phyloP scores from a whole-genome alignment of 30 jellyfish, hydroid and myxozoan species.

The Hydra vulgaris region DNA sequence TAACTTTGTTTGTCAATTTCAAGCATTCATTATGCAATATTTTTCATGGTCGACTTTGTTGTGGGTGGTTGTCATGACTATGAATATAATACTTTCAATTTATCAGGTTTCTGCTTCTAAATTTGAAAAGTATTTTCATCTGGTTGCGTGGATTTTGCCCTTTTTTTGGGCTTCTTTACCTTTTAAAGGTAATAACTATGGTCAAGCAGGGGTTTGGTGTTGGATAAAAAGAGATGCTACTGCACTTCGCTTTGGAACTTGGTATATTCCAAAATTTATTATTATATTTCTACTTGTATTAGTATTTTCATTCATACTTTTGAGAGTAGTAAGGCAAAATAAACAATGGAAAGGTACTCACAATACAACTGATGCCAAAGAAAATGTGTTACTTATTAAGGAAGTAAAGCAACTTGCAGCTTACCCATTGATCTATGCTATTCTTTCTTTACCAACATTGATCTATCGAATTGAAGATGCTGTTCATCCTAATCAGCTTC shows the following conservation, averaged over 20 bases:
- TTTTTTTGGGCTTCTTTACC: slow-evolving; percentile 75
- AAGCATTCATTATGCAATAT: slow-evolving; percentile 85
- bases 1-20: slow-evolving; percentile 55
- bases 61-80: slow-evolving; percentile 79
- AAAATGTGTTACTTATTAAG: slow-evolving; percentile 40
- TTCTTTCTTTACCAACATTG: slow-evolving; percentile 53
- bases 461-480: slow-evolving; percentile 85
- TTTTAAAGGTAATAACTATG: slow-evolving; percentile 72
- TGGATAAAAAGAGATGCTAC: slow-evolving; percentile 42
- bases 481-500: slow-evolving; percentile 35
- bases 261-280: slow-evolving; percentile 40
- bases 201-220: slow-evolving; percentile 98
- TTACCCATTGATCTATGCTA: slow-evolving; percentile 68
- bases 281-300: neutral
- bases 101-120: slow-evolving; percentile 18
- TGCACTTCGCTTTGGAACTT: slow-evolving; percentile 25
- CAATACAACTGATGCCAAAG: slow-evolving; percentile 66
- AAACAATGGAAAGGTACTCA: slow-evolving; percentile 63
- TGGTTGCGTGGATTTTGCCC: slow-evolving; percentile 66
- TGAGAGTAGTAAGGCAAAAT: slow-evolving; percentile 3
- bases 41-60: slow-evolving; percentile 84
- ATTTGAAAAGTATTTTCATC: slow-evolving; percentile 65
- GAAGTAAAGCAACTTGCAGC: slow-evolving; percentile 78
- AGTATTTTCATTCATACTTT: slow-evolving; percentile 4
- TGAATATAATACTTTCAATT: slow-evolving; percentile 43